Base-by-base conservation (phyloP, 2,797 vertebrate genomes). In the Malurus leucopterus region DNA sequence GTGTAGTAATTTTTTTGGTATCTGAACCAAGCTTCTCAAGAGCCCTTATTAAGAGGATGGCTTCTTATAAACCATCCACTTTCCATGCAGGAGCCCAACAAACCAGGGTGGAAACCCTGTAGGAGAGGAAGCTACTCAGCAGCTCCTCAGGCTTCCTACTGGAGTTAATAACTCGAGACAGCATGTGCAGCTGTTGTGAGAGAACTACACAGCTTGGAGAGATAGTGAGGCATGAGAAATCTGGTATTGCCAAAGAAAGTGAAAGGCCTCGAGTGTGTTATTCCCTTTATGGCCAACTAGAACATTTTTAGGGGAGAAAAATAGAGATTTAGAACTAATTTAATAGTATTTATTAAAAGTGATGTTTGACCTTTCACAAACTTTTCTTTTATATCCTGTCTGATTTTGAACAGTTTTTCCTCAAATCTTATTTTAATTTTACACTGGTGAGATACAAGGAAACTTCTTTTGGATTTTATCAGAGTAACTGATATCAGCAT, bases 161-260 rank as follows among this genome's bases (percentile, higher is more conserved):
- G n/a, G 40, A 91, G 67, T 83, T 89, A 93, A 87, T 90, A 92
- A 92, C 41, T 91, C 2, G 1, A 92, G 84, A 83, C 84, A 87
- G 82, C 51, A 71, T 40, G 63, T 77, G 41, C 78, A 92, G 79
- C 75, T 94, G 81, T 71, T 24, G 0, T 62, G 75, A 92, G 84
- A 80, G 61, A 90, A 29, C 84, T 36, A 44, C 72, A 87, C 69
- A 92, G 75, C 44, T 89, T 93, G 65, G 69, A 74, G 46, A 36
- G 63, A 72, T 17, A 81, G 55, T 24, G 55, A 77, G 54, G 30
- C 69, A 71, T 36, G n/a, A 92, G 82, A 90, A 90, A 87, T 57
- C 51, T 43, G 53, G 44, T 81, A 53, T 78, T 90, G 34, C 63
- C 59, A 81, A 85, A 85, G 72, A n/a, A 74, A 47, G 27, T 53